These are phyloP conservation scores for Coptodon rendalli DNA, from an alignment of 2,113 vertebrate species.

Conservation along the genomic window DNA sequence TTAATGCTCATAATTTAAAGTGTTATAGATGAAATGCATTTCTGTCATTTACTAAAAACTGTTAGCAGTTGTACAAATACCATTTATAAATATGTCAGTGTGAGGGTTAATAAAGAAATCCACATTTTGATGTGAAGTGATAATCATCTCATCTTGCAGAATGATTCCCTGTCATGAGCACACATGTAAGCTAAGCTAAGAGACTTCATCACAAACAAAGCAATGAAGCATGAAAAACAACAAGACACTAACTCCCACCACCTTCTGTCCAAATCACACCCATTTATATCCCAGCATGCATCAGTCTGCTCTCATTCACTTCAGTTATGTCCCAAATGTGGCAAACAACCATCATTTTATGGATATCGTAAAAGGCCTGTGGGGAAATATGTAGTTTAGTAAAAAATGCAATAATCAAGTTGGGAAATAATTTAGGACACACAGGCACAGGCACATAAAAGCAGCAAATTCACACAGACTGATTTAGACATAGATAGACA, in stretches of 20 bases:
- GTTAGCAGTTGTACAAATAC: background rate
- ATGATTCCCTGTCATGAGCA: background rate
- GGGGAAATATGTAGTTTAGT: slow-evolving; percentile 59
- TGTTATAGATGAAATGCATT: background rate
- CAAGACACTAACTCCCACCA: slow-evolving; percentile 37
- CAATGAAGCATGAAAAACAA: slow-evolving; percentile 35
- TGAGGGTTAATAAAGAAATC: slow-evolving; percentile 1
- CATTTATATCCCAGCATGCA: slow-evolving; percentile 54
- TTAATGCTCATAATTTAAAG: background rate
- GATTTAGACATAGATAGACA: background rate
- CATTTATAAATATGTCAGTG: background rate
- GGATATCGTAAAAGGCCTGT: slow-evolving; percentile 31
- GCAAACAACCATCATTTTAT: slow-evolving; percentile 37
- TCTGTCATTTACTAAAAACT: background rate
- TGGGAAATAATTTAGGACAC: slow-evolving; percentile 45
- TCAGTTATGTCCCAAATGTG: slow-evolving; percentile 14
- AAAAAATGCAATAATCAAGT: slow-evolving; percentile 38
- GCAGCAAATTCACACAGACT: background rate
- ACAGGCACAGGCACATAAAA: background rate
- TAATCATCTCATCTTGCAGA: background rate
- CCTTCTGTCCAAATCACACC: slow-evolving; percentile 55
- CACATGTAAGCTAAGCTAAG: background rate
- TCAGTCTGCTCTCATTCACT: slow-evolving; percentile 24
- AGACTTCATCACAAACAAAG: slow-evolving; percentile 17
- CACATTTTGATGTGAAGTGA: background rate